Conservation (phyloP, 2,113 vertebrate species). For the Struthio camelus region DNA sequence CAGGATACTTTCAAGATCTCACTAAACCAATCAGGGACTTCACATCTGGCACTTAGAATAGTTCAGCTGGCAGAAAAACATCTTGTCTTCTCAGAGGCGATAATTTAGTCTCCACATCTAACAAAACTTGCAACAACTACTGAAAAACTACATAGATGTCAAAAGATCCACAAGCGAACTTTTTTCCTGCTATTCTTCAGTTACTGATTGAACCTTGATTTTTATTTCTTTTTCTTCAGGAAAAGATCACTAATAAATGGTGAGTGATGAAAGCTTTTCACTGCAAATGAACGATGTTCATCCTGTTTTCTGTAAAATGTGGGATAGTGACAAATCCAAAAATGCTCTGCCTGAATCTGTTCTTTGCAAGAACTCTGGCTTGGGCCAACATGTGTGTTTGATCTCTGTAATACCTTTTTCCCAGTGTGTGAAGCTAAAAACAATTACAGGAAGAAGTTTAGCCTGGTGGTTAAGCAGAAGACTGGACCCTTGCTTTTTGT, state of each 20-base stretch:
- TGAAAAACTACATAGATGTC: background rate
- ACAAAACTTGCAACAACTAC: background rate
- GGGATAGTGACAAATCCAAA: background rate
- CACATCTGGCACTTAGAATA: background rate
- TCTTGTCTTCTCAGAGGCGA: background rate
- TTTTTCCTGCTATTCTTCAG: background rate
- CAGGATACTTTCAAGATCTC: background rate
- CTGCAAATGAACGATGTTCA: slow-evolving; percentile 48
- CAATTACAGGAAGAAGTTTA: background rate
- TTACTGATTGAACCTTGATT: slow-evolving; percentile 6
- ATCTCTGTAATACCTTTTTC: background rate
- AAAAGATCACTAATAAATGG: background rate
- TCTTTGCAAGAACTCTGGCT: background rate
- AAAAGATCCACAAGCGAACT: background rate
- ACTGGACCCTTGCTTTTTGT: background rate
- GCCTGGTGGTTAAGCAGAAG: background rate
- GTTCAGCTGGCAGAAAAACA: background rate
- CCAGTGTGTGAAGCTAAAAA: background rate
- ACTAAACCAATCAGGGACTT: background rate
- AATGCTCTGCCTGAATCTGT: background rate
- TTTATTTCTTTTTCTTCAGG: background rate
- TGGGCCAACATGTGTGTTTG: background rate
- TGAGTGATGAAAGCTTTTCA: slow-evolving; percentile 37
- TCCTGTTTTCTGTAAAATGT: slow-evolving; percentile 18
- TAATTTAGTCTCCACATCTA: background rate